phyloP scores from a whole-genome alignment of 2,888 invertebrate genomes.

The Creontiades dilutus region DNA sequence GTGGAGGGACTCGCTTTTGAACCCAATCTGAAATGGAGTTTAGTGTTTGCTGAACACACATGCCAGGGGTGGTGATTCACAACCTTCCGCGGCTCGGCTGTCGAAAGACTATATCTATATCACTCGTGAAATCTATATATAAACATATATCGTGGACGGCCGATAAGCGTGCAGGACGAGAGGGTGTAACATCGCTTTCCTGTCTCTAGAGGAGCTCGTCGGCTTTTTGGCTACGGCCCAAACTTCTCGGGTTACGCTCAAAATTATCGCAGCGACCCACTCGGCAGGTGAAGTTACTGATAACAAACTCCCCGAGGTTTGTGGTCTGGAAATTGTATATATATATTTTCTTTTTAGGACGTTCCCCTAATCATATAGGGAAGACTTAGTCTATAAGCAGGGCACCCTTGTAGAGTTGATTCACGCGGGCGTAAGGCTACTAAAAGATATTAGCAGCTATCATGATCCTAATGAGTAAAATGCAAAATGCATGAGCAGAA shows the following conservation, averaged over 20 bases:
- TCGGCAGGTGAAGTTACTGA: constrained; percentile 29
- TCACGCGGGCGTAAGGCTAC: no score
- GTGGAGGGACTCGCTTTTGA: no score
- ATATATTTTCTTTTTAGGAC: no score
- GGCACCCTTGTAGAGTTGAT: no score
- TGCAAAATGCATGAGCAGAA: no score
- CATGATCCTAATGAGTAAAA: no score
- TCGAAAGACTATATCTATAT: constrained; percentile 1
- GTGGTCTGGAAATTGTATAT: neutral
- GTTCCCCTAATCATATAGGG: no score
- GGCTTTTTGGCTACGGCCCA: constrained; percentile 27
- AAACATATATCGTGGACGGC: neutral
- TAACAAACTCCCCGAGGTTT: neutral
- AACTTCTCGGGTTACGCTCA: constrained; percentile 57
- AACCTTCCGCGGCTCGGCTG: neutral
- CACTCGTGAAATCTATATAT: constrained; percentile 15
- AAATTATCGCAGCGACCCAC: constrained; percentile 59
- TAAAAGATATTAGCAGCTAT: no score
- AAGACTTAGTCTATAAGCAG: no score
- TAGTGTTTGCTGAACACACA: no score
- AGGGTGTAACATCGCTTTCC: constrained; percentile 29
- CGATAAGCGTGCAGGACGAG: neutral
- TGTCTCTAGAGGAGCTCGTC: neutral
- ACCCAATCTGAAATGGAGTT: no score
- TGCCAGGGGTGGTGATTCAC: neutral